Conservation (phyloP, 2,113 vertebrate genomes). For the Narcine bancroftii region DNA sequence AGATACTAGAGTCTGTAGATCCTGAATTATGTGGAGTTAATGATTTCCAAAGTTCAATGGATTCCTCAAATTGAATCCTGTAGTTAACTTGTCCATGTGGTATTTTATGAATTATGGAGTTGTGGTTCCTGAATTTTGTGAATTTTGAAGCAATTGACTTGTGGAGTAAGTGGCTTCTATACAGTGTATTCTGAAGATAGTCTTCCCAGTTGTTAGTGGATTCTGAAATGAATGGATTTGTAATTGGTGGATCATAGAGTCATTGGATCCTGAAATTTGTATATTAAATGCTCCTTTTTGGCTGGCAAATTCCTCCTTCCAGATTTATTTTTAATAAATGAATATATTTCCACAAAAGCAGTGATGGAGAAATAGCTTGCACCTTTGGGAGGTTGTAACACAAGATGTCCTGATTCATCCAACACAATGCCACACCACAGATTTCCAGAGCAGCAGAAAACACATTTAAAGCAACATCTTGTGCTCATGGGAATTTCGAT, state of each 20-base stretch:
- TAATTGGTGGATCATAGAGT: background rate
- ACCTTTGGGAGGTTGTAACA: too few relatives aligned
- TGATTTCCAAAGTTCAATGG: background rate
- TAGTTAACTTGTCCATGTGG: background rate
- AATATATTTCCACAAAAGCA: too few relatives aligned
- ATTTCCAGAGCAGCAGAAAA: background rate
- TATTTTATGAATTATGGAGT: background rate
- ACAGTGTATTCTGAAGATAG: background rate
- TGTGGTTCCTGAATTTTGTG: background rate
- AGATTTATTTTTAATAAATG: background rate
- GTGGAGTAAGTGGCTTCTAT: background rate
- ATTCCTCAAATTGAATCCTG: background rate
- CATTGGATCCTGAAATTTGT: too few relatives aligned
- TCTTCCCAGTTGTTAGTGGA: background rate
- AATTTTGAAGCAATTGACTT: background rate
- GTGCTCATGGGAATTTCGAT: background rate
- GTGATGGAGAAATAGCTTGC: background rate
- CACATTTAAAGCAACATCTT: too few relatives aligned
- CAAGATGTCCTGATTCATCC: background rate
- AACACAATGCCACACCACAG: too few relatives aligned
- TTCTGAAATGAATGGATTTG: background rate
- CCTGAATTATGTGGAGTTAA: background rate
- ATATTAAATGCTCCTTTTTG: background rate
- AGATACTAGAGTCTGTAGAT: background rate
- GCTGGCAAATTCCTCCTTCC: too few relatives aligned